Base-by-base conservation (phyloP, 1,140 invertebrate genomes). In the Papilio polytes region DNA sequence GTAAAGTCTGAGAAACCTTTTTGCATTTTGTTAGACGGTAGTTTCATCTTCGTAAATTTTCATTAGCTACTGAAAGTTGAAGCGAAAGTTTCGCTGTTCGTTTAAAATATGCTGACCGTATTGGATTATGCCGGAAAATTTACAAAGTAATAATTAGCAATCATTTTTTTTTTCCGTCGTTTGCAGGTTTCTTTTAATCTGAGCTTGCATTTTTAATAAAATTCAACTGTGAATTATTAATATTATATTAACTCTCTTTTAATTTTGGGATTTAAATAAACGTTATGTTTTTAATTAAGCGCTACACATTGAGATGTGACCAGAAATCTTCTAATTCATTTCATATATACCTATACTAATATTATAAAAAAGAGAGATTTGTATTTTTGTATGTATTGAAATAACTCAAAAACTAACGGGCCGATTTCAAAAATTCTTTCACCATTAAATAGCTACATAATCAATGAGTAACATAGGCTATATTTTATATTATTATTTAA, bases 91-190 rank as follows among this genome's bases (percentile, higher is more conserved):
- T 46, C 74, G 20, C 46, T n/a, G 73, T 74, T 74, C 44, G 41
- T 22, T 51, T 76, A 51, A 76, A 53, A 76, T 76, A 76, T 76
- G 74, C 74, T 76, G 74, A 76, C 74, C 41, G 41, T 76, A 76
- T 76, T 31, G 74, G 74, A 76, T 76, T 76, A 76, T 2, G 41
- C 3, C 13, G 44, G 46, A 26, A 76, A 76, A 48, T 76, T 76
- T 76, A 53, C 74, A 51, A 76, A 76, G 74, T 76, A 76, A 76
- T 76, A 76, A 76, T 76, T 76, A 76, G 74, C 44, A 76, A 76
- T 76, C 41, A 76, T 76, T 76, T 76, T 76, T 76, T 76, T 76
- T 76, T 51, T 51, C 9, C 41, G 46, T 7, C 22, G 44, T 20
- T 22, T 48, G 44, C 46, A 53, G 44, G 20, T 74, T 74, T 76